Percentiles rank a stretch among this genome's conserved stretches.
Evolutionary conservation across 2,797 vertebrate genomes (phyloP).

Genomic region (Oreochromis grahami): DNA sequence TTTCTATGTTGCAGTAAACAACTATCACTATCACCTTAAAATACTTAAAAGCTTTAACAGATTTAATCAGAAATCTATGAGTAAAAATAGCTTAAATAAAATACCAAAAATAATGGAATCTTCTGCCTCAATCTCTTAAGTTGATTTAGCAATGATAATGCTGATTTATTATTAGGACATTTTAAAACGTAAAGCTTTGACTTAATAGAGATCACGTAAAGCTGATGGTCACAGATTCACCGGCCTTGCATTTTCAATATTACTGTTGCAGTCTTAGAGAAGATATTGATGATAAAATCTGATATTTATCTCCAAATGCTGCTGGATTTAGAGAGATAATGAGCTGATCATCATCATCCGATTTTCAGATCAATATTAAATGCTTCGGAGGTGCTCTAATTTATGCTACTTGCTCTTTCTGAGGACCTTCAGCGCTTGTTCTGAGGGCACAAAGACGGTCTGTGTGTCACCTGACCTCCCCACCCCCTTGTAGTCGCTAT

Average conservation of each 20-base stretch:
- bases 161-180: neutral
- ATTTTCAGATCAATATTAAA: conserved; percentile 13
- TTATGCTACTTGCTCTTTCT: neutral
- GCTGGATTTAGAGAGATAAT: neutral
- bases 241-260: neutral
- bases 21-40: neutral
- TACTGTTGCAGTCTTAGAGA: neutral
- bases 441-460: conserved; percentile 27
- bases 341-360: neutral
- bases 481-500: conserved; percentile 7
- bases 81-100: neutral
- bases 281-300: neutral
- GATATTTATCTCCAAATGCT: neutral
- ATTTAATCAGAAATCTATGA: neutral
- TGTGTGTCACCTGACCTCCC: conserved; percentile 40
- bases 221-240: neutral
- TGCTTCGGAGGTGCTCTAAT: neutral
- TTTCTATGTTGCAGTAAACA: neutral
- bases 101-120: neutral
- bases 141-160: neutral
- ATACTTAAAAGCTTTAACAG: neutral
- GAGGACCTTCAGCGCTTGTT: conserved; percentile 6
- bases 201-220: neutral
- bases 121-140: neutral
- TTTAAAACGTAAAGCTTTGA: neutral